A percentile compares a stretch with the other conserved stretches of the same genome.
Conservation (phyloP, 2,113 vertebrate species). For the Hippocampus abdominalis region DNA sequence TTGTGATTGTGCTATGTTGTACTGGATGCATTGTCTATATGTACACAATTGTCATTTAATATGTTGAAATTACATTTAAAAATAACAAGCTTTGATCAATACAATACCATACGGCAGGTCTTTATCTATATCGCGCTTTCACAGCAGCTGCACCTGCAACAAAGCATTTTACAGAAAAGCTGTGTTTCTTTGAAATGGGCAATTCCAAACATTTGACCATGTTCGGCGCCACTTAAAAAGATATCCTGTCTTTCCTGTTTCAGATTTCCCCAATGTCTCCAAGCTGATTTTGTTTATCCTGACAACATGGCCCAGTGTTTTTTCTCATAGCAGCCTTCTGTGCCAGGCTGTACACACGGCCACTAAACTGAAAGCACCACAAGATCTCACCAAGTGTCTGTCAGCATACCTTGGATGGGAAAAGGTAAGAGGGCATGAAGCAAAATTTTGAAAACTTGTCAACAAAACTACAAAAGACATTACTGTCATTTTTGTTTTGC, state of each 20-base stretch:
- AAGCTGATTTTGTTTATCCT: conserved; percentile 85
- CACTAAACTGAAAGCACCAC: conserved; percentile 74
- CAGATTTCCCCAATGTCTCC: conserved; percentile 83
- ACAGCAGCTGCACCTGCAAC: too few species aligned
- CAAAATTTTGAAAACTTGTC: not conserved
- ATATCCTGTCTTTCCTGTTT: conserved; percentile 13
- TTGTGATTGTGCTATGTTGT: not conserved
- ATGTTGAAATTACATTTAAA: too few species aligned
- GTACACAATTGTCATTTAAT: not conserved
- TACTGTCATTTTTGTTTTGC: not conserved
- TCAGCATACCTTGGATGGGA: conserved; percentile 83
- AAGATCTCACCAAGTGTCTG: conserved; percentile 73
- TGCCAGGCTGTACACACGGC: conserved; percentile 84
- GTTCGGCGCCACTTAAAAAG: not conserved
- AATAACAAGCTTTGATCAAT: too few species aligned
- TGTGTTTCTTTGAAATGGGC: too few species aligned
- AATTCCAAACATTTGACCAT: not conserved
- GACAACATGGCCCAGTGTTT: conserved; percentile 82
- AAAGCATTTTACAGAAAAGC: too few species aligned
- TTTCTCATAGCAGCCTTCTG: conserved; percentile 71
- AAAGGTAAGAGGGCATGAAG: conserved; percentile 70
- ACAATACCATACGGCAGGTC: too few species aligned
- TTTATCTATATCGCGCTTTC: too few species aligned
- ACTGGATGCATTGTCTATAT: not conserved
- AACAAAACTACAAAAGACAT: not conserved